Percentiles rank a stretch among this genome's conserved stretches.
These are phyloP conservation scores for Coccyzus lansbergi DNA, from an alignment of 2,797 vertebrate genomes.

Conservation along the genomic window DNA sequence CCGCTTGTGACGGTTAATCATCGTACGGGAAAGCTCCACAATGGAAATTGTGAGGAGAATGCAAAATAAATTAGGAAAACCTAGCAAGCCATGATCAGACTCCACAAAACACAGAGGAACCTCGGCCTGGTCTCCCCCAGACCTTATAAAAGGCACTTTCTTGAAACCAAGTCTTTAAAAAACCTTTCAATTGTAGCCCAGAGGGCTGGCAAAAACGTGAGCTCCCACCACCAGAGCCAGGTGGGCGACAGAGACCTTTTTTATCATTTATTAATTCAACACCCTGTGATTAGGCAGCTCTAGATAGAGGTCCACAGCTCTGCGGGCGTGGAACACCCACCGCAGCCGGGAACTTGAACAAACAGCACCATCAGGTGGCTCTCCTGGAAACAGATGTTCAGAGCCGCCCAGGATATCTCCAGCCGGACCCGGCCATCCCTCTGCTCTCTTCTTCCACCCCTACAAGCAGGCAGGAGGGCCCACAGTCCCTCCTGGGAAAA, in stretches of 20 bases:
- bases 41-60: conserved; percentile 31
- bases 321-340: neutral
- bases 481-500: neutral
- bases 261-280: conserved; percentile 47
- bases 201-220: neutral
- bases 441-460: neutral
- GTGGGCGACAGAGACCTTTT: neutral
- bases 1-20: conserved; percentile 37
- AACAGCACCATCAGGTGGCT: conserved; percentile 75
- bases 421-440: neutral
- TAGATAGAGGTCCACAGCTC: conserved; percentile 45
- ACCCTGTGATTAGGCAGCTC: neutral
- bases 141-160: conserved; percentile 1
- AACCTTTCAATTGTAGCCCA: neutral
- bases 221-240: neutral
- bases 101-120: neutral
- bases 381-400: neutral
- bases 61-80: conserved; percentile 55
- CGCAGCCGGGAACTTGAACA: neutral
- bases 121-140: neutral
- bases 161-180: conserved; percentile 34
- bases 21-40: conserved; percentile 37
- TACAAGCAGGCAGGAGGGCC: neutral
- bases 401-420: neutral
- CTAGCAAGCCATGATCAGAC: neutral